A percentile compares a stretch with the other conserved stretches of the same genome.
Conservation (phyloP, 2,888 invertebrate species). For the Listrodromus nycthemerus region DNA sequence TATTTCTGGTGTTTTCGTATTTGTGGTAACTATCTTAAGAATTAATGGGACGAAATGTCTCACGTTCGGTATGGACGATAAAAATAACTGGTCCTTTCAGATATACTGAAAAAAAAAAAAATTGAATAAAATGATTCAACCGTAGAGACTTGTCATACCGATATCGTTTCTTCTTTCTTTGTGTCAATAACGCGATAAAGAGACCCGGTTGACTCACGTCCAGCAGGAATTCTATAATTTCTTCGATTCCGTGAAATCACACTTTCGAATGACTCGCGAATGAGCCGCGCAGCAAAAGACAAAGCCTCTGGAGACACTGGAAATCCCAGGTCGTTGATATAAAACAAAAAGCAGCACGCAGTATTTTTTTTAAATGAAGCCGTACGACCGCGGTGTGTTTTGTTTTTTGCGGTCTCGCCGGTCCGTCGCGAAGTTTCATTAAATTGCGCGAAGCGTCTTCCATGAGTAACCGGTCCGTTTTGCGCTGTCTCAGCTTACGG, state of each 20-base stretch:
- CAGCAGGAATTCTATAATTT: background rate
- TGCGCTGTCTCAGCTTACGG: background rate
- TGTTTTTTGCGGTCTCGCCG: conserved; percentile 17
- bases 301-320: conserved; percentile 8
- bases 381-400: conserved; percentile 27
- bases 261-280: conserved; percentile 1
- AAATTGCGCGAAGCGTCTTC: conserved; percentile 25
- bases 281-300: conserved; percentile 19
- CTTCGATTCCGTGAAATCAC: conserved; percentile 1
- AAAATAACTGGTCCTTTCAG: conserved; percentile 10
- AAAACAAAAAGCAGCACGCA: background rate
- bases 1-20: too few species aligned
- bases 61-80: background rate
- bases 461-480: conserved; percentile 40
- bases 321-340: background rate
- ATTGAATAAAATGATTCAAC: background rate
- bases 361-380: conserved; percentile 33
- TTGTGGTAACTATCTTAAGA: too few species aligned
- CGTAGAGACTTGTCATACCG: background rate
- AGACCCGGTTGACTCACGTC: conserved; percentile 11
- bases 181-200: conserved; percentile 5
- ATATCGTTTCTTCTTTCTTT: background rate
- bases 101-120: background rate
- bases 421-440: conserved; percentile 38
- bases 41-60: too few species aligned